Evolutionary conservation across 2,113 vertebrate species (phyloP), one percentile per base, ranked within the genome.

Genomic region (Lota lota): DNA sequence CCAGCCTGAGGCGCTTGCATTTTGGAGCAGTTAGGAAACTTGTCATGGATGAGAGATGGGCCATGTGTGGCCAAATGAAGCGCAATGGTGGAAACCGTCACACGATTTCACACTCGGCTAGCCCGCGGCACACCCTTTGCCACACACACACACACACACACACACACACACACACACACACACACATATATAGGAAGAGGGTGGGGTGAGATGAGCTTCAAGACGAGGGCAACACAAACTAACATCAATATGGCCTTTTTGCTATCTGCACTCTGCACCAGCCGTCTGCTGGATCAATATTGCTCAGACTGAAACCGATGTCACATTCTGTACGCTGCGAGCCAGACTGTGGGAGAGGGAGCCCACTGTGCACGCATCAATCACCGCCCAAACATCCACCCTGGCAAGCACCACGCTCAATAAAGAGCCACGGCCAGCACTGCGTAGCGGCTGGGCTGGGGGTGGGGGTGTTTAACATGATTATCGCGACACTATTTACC

Each of bases 21-120:
- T 91, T 89, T 83, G 78, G 78, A 88, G 84, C 85, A 79, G 81
- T 90, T 89, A 89, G 87, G 84, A 89, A 91, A 91, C 88, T 89
- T 92, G 91, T 92, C 90, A 92, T 85, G 88, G 92, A 91, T 90
- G 90, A 92, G 85, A 90, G 87, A 91, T 92, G 90, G 88, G 51
- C 64, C 50, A 86, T 85, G 87, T 83, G 80, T 85, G 79, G 89
- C 87, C 86, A 92, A 91, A 92, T 90, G 88, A 92, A 89, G 90
- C 80, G 78, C 82, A 90, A 89, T 91, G 85, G 87, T 89, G 83
- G 85, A 87, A 90, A 82, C 85, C 80, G 86, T 87, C 85, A 78
- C 74, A 73, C 73, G 86, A 91, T 92, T 92, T 92, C 85, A 90
- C 89, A 89, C 85, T 87, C 40, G 66, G 82, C 83, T 90, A 85